Percentiles rank a stretch among this genome's conserved stretches.
These are phyloP conservation scores for Pagetopsis macropterus DNA, from an alignment of 2,797 vertebrate genomes.

Conservation along the genomic window DNA sequence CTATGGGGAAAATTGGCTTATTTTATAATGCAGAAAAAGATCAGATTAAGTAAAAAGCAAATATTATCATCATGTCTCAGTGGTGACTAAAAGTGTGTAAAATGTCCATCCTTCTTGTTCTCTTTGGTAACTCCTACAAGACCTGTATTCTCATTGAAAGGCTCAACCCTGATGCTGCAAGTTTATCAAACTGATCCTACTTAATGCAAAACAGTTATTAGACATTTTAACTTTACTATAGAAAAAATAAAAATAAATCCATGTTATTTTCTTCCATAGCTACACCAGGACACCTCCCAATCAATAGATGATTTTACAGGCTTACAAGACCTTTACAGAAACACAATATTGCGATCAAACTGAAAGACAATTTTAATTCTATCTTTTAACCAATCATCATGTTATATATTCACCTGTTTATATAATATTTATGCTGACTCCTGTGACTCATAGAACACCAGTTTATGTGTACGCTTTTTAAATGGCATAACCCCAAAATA, in stretches of 20 bases:
- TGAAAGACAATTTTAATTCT: not conserved
- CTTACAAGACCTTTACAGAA: not conserved
- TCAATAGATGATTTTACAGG: not conserved
- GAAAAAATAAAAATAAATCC: not conserved
- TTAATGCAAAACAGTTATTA: too few relatives aligned
- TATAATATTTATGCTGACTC: not conserved
- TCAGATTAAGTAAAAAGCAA: not conserved
- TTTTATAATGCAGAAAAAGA: conserved; percentile 11
- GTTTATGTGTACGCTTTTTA: not conserved
- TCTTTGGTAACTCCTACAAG: not conserved
- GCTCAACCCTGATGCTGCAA: too few relatives aligned
- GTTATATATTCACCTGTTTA: not conserved
- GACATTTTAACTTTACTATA: too few relatives aligned
- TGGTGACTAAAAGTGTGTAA: not conserved
- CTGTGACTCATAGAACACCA: conserved; percentile 1
- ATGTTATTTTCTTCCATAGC: not conserved
- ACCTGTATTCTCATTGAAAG: not conserved
- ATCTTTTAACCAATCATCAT: not conserved
- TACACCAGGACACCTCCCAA: not conserved
- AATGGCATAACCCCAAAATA: not conserved
- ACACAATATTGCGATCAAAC: not conserved
- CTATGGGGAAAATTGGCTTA: conserved; percentile 19
- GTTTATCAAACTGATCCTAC: too few relatives aligned
- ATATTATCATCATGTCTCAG: not conserved
- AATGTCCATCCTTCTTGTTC: not conserved